Percentiles rank a stretch among this genome's conserved stretches.
phyloP scores from a whole-genome alignment of 2,888 invertebrate genomes.

The Synergus gifuensis region DNA sequence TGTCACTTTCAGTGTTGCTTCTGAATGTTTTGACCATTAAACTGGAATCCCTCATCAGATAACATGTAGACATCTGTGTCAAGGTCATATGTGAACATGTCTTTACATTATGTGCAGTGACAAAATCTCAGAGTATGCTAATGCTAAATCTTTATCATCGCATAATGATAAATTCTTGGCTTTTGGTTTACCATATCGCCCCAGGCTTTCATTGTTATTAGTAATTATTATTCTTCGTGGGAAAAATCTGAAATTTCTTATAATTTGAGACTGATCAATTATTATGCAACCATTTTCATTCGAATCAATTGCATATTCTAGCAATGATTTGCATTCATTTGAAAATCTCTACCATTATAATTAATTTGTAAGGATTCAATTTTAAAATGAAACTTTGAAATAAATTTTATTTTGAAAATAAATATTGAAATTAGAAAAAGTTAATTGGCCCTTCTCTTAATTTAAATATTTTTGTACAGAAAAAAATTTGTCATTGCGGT shows the following conservation, averaged over 20 bases:
- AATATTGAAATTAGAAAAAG: not conserved
- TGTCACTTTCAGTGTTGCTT: not conserved
- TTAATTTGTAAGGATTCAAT: not conserved
- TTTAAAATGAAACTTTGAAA: no score
- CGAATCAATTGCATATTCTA: not conserved
- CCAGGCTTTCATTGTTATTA: conserved; percentile 1
- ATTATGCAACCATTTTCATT: not conserved
- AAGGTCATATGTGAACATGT: conserved; percentile 49
- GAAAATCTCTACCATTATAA: not conserved
- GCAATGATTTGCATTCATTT: conserved; percentile 2
- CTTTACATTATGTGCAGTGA: conserved; percentile 17
- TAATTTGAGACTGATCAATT: no score
- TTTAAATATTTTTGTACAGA: not conserved
- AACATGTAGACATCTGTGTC: conserved; percentile 59
- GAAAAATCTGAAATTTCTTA: not conserved
- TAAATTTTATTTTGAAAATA: not conserved
- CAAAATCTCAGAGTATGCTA: conserved; percentile 27
- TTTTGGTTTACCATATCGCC: conserved; percentile 10
- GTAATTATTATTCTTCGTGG: not conserved
- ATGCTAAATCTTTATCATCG: conserved; percentile 26
- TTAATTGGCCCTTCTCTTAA: not conserved
- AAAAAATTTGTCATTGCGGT: not conserved
- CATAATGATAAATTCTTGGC: conserved; percentile 17
- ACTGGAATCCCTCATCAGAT: conserved; percentile 56
- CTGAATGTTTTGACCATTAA: conserved; percentile 43